These are phyloP conservation scores for Adelognathus sp. DNA, from an alignment of 2,888 invertebrate genomes.

Conservation along the genomic window DNA sequence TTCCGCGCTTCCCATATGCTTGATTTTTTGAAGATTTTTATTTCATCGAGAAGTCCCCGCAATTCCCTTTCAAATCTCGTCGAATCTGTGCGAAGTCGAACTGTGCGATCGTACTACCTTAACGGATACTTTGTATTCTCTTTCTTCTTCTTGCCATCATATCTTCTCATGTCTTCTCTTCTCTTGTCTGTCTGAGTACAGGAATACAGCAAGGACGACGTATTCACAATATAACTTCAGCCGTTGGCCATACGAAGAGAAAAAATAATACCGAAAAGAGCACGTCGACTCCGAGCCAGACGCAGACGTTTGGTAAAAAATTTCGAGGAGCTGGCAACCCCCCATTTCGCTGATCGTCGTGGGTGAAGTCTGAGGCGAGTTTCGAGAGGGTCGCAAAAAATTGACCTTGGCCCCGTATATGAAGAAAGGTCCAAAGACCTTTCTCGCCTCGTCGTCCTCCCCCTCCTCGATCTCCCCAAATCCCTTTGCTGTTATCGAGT, in stretches of 20 bases:
- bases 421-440: not conserved
- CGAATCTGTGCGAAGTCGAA: too few species aligned
- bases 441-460: not conserved
- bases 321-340: conserved; percentile 29
- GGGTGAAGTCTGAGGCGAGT: conserved; percentile 16
- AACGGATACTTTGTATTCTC: conserved; percentile 34
- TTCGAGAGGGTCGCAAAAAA: conserved; percentile 23
- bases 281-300: conserved; percentile 40
- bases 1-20: too few species aligned
- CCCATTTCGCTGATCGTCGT: not conserved
- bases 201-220: not conserved
- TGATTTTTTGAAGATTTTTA: too few species aligned
- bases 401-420: not conserved
- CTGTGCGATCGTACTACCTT: too few species aligned
- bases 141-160: not conserved
- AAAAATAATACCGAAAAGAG: conserved; percentile 10
- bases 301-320: conserved; percentile 40
- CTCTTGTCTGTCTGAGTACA: not conserved
- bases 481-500: conserved; percentile 2
- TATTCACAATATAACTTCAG: not conserved
- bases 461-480: not conserved
- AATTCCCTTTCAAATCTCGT: too few species aligned
- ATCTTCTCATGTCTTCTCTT: conserved; percentile 1
- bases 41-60: too few species aligned
- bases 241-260: conserved; percentile 11